Evolutionary conservation across 2,113 vertebrate species (phyloP), one percentile per base, ranked within the genome.

Genomic region (Pelecanoides urinatrix): DNA sequence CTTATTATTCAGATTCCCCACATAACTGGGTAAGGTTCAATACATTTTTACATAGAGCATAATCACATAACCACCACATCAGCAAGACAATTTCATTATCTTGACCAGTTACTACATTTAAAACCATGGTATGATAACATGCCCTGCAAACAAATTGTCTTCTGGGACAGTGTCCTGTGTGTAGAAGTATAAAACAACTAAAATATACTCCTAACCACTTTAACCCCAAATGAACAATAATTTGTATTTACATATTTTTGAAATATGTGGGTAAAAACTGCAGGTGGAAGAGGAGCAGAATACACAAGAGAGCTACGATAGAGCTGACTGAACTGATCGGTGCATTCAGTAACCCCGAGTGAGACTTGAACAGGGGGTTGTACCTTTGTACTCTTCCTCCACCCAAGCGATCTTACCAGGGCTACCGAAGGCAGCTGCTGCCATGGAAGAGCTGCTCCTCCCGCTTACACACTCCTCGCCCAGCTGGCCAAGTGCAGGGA

Each of bases 31-130:
- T 96, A 91, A 78, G 45, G 65, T 78, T 96, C 86, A 92, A 83
- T 65, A 97, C 91, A 95, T 66, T 93, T 96, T 96, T 93, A 97
- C 92, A 96, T 42, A 90, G 82, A 96, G 90, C 83, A 95, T 92
- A 95, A 96, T 93, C 94, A 96, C 94, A 86, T 90, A 76, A 74
- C 86, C 92, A 97, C 82, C 94, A 97, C 96, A 94, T 62, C 79
- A 96, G 91, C 90, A 96, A 94, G 77, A 97, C 70, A 9, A 86
- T 86, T 93, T 90, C 79, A 84, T 88, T 86, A 95, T 81, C 94
- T 96, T 88, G 90, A 95, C 73, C 93, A 87, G 50, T 90, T 85
- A 92, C 90, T 92, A 96, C 89, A 88, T 86, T 94, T 95, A 95
- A 96, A 96, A 94, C 42, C 77, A 93, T 90, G 91, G 84, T 92